These are phyloP conservation scores for Trichomalopsis sarcophagae DNA, from an alignment of 1,140 invertebrate genomes.

Conservation along the genomic window DNA sequence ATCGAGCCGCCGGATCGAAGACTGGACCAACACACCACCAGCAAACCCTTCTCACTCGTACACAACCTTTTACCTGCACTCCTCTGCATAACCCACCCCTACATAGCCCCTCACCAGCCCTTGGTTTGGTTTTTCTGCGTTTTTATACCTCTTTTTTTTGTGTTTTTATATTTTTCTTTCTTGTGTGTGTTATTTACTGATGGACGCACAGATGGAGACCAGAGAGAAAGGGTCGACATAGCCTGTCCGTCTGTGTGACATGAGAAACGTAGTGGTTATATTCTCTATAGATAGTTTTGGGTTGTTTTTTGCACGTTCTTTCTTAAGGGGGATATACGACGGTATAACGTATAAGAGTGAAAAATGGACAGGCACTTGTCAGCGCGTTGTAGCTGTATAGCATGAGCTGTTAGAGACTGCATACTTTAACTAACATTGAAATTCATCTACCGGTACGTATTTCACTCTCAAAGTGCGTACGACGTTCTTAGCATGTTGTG, in stretches of 20 bases:
- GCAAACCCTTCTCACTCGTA: not conserved
- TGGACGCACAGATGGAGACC: slow-evolving; percentile 21
- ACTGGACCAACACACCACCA: not conserved
- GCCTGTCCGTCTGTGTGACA: not conserved
- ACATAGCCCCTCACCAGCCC: too few species aligned
- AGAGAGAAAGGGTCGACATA: slow-evolving; percentile 19
- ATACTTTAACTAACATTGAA: too few species aligned
- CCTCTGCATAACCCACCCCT: too few species aligned
- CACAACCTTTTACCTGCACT: too few species aligned
- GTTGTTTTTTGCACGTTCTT: not conserved
- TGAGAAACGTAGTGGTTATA: not conserved
- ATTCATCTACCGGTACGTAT: too few species aligned
- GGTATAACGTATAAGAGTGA: too few species aligned
- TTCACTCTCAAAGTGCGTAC: too few species aligned
- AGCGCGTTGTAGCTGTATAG: not conserved
- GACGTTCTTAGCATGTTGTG: not conserved
- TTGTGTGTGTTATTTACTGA: not conserved
- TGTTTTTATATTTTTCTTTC: slow-evolving; percentile 12
- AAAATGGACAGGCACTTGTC: not conserved
- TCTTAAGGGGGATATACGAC: too few species aligned
- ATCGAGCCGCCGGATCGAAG: slow-evolving; percentile 36
- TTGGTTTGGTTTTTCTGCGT: slow-evolving; percentile 35
- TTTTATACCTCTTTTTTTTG: slow-evolving; percentile 24
- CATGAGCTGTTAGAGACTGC: not conserved
- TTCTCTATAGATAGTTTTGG: not conserved